Conservation (phyloP, 2,797 vertebrate species). For the Eutrigla gurnardus region DNA sequence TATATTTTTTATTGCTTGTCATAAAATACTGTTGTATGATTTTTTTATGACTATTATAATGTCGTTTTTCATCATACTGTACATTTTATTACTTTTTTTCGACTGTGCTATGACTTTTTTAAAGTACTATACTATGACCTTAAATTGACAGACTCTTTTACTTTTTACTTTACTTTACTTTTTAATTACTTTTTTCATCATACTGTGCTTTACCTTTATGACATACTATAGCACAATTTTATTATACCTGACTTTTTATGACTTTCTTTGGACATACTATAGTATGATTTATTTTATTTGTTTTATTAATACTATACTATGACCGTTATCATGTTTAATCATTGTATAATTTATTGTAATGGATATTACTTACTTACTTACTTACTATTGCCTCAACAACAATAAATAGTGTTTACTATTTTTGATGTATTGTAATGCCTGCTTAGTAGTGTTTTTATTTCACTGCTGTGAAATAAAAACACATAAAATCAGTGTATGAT, state of each 20-base stretch:
- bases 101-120: neutral
- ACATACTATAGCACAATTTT: no score
- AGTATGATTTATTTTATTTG: no score
- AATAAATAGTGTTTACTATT: no score
- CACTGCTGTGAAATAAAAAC: no score
- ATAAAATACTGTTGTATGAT: neutral
- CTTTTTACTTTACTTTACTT: no score
- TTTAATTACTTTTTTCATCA: neutral
- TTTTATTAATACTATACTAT: neutral
- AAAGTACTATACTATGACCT: neutral
- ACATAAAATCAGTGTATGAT: no score
- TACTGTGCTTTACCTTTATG: neutral
- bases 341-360: no score
- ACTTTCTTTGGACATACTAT: neutral
- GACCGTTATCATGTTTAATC: neutral
- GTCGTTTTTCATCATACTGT: neutral
- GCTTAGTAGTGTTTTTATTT: neutral
- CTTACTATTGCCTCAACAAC: no score
- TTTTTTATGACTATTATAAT: neutral
- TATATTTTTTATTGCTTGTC: no score
- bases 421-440: neutral
- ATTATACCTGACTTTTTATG: neutral
- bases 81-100: no score
- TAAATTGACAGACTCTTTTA: neutral
- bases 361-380: no score